A percentile compares a stretch with the other conserved stretches of the same genome.
phyloP scores from a whole-genome alignment of 2,888 invertebrate species.

The Noctua janthe region DNA sequence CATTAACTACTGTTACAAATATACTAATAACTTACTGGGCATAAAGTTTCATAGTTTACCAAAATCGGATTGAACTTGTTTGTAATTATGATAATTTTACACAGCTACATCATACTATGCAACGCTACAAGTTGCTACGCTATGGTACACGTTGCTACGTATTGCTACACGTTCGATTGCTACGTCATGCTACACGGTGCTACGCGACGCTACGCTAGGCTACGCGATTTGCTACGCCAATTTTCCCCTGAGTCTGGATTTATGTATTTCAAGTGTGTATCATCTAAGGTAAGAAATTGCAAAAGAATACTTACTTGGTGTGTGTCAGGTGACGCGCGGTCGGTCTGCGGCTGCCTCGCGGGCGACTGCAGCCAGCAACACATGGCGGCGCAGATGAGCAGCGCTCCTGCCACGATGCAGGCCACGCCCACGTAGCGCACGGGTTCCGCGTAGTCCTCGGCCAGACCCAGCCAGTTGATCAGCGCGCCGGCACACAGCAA shows the following conservation, averaged over 20 bases:
- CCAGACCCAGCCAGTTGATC: constrained; percentile 94
- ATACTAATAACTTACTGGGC: neutral
- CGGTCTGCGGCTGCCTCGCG: constrained; percentile 84
- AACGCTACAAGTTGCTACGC: neutral
- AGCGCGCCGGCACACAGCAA: constrained; percentile 93
- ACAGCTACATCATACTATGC: neutral
- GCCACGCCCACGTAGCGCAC: constrained; percentile 93
- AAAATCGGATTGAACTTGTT: neutral
- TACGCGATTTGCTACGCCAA: neutral
- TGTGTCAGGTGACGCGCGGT: constrained; percentile 86
- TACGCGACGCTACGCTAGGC: neutral
- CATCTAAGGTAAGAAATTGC: neutral
- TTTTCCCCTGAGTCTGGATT: neutral
- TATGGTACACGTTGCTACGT: neutral
- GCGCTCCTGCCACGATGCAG: constrained; percentile 93
- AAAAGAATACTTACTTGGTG: constrained; percentile 82
- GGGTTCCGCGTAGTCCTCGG: constrained; percentile 93
- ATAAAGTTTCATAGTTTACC: neutral
- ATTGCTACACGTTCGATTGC: neutral
- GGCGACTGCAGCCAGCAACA: constrained; percentile 93
- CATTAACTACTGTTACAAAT: neutral
- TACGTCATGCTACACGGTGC: neutral
- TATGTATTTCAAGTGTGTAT: neutral
- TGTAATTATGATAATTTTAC: neutral
- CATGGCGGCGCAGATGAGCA: constrained; percentile 93